Percentiles rank a stretch among this genome's conserved stretches.
Conservation (phyloP, 2,797 vertebrate species). For the Sebastes reedi region DNA sequence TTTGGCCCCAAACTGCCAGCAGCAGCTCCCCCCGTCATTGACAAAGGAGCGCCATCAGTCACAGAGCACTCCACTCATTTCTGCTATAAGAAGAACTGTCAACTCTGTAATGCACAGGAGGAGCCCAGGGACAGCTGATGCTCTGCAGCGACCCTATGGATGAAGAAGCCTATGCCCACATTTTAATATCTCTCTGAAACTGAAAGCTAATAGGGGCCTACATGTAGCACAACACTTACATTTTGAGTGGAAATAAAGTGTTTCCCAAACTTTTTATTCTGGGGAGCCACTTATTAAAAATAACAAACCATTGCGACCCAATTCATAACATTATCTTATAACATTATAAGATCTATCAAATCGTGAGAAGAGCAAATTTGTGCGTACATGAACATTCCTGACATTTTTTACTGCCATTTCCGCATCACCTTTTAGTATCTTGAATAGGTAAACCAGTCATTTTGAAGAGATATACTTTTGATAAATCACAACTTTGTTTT, state of each 20-base stretch:
- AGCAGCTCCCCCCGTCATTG: constrained; percentile 74
- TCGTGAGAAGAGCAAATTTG: too few species aligned
- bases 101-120: constrained; percentile 70
- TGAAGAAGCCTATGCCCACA: constrained; percentile 34
- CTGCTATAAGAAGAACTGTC: constrained; percentile 75
- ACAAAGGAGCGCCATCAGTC: constrained; percentile 80
- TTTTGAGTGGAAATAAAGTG: not conserved
- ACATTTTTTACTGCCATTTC: too few species aligned
- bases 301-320: too few species aligned
- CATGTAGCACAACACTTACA: not conserved
- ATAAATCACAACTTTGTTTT: too few species aligned
- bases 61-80: constrained; percentile 75
- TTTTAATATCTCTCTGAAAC: constrained; percentile 35
- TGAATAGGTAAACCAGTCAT: too few species aligned
- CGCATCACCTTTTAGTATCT: too few species aligned
- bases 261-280: too few species aligned
- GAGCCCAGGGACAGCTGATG: constrained; percentile 60
- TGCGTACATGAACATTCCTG: too few species aligned
- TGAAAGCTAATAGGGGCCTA: constrained; percentile 6
- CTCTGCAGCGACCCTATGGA: constrained; percentile 52
- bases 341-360: too few species aligned
- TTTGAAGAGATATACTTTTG: too few species aligned
- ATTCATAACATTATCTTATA: too few species aligned
- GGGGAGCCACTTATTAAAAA: too few species aligned
- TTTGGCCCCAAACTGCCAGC: constrained; percentile 80